Evolutionary conservation across 2,888 invertebrate species (phyloP).

Genomic region (Rhagium mordax): DNA sequence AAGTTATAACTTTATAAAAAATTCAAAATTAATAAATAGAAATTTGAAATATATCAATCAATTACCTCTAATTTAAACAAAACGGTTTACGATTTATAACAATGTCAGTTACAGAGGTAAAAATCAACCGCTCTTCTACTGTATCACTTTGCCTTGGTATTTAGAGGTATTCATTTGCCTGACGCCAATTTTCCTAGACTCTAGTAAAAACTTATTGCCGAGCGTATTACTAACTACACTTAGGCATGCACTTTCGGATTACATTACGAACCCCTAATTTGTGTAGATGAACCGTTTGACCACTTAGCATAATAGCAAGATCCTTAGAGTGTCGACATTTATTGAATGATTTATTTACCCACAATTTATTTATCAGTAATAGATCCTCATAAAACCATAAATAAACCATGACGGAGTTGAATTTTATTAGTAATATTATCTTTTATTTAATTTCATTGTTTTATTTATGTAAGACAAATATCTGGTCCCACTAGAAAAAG

Average conservation of each 20-base stretch:
- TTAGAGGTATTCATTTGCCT: background rate
- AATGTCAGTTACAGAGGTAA: too few species aligned
- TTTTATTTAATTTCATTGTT: too few species aligned
- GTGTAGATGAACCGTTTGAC: background rate
- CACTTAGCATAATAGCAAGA: background rate
- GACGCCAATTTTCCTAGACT: background rate
- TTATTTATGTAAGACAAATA: too few species aligned
- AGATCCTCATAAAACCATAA: background rate
- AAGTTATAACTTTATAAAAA: too few species aligned
- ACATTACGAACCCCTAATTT: background rate
- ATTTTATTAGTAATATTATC: constrained; percentile 4
- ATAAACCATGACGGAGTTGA: background rate
- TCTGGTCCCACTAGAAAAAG: too few species aligned
- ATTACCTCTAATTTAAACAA: too few species aligned
- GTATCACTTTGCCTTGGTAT: background rate
- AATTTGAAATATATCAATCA: too few species aligned
- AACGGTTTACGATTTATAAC: too few species aligned
- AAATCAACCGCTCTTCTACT: too few species aligned
- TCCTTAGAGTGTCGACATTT: background rate
- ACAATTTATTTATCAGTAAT: background rate
- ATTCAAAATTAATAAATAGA: too few species aligned
- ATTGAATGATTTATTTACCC: constrained; percentile 3
- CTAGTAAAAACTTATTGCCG: too few species aligned
- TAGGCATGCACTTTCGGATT: background rate
- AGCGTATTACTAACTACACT: background rate